Evolutionary conservation across 2,113 vertebrate genomes (phyloP).

Genomic region (Tiliqua scincoides): DNA sequence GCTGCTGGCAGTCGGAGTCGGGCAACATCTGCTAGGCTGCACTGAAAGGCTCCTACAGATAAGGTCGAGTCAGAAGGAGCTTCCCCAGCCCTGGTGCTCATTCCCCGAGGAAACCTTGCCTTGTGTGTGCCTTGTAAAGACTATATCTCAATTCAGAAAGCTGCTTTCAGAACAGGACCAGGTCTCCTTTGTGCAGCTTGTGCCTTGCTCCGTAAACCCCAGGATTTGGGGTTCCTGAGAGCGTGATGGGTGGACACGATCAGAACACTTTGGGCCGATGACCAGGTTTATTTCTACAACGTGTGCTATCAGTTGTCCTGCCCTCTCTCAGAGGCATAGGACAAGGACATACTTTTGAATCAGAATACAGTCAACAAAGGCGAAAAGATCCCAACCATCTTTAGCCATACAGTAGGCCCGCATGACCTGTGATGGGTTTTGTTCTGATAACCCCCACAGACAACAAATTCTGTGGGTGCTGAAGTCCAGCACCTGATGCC

Average conservation of each 20-base stretch:
- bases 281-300: not conserved
- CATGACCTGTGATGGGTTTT: too few species aligned
- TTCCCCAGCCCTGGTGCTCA: rapidly evolving
- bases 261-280: not conserved
- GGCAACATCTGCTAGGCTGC: not conserved
- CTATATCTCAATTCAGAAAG: not conserved
- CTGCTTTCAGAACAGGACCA: rapidly evolving
- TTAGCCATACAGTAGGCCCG: too few species aligned
- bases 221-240: rapidly evolving
- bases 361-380: not conserved
- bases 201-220: not conserved
- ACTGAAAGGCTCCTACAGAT: not conserved
- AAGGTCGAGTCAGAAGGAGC: not conserved
- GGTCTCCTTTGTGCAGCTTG: not conserved
- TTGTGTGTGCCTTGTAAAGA: not conserved
- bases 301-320: too few species aligned
- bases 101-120: not conserved
- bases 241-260: rapidly evolving
- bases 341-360: not conserved
- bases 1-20: not conserved
- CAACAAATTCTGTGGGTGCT: too few species aligned
- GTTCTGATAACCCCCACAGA: too few species aligned
- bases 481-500: too few species aligned
- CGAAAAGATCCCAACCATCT: not conserved
- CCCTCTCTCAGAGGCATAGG: not conserved